These are phyloP conservation scores for Microctenopoma lineatum DNA, from an alignment of 2,797 vertebrate species.

Conservation along the genomic window DNA sequence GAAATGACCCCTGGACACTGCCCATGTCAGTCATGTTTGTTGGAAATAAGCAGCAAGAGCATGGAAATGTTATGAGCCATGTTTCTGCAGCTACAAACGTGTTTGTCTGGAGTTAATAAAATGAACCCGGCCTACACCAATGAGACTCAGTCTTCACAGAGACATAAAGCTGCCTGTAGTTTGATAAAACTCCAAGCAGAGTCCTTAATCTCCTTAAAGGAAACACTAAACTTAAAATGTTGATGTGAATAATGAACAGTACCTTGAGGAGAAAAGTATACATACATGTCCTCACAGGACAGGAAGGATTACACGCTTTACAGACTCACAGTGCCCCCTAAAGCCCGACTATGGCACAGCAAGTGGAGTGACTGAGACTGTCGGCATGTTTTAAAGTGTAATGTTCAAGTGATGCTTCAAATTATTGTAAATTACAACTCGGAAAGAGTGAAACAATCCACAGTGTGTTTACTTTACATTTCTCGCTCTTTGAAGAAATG, in stretches of 20 bases:
- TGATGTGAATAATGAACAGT: too few species aligned
- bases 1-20: constrained; percentile 46
- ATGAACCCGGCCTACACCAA: background rate
- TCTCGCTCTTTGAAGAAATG: background rate
- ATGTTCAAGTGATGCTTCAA: background rate
- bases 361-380: background rate
- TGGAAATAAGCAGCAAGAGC: constrained; percentile 3
- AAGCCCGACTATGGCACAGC: background rate
- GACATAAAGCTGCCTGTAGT: background rate
- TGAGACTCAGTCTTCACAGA: too few species aligned
- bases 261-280: background rate
- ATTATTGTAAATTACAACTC: too few species aligned
- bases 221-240: too few species aligned
- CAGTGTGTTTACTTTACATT: background rate
- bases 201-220: too few species aligned
- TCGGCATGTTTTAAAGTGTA: too few species aligned
- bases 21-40: constrained; percentile 57
- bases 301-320: background rate
- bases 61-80: background rate
- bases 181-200: background rate
- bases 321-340: constrained; percentile 23
- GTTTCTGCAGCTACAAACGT: background rate
- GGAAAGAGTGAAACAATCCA: too few species aligned
- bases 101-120: background rate
- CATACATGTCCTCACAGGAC: too few species aligned